Percentiles rank a stretch among this genome's conserved stretches.
phyloP scores from a whole-genome alignment of 2,888 invertebrate genomes.

The Anticlea derivata region DNA sequence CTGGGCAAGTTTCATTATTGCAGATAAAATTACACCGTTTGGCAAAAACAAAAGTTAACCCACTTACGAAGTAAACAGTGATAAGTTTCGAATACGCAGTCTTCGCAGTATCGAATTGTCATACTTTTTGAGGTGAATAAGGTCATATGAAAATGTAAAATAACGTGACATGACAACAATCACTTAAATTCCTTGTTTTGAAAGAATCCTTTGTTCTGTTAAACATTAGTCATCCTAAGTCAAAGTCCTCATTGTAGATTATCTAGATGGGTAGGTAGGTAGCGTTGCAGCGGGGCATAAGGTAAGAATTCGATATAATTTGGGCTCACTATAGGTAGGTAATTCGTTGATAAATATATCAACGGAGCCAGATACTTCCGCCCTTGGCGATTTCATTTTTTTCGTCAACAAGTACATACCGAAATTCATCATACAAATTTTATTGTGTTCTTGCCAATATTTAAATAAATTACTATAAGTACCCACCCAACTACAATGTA shows the following conservation, averaged over 20 bases:
- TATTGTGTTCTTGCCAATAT: too few relatives aligned
- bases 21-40: too few relatives aligned
- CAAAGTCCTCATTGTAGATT: constrained; percentile 36
- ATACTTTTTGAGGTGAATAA: constrained; percentile 10
- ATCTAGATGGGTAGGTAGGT: constrained; percentile 7
- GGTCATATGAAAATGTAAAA: constrained; percentile 19
- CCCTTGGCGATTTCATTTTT: too few relatives aligned
- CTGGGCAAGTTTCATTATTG: background rate
- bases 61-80: background rate
- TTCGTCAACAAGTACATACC: too few relatives aligned
- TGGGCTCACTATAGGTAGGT: background rate
- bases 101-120: constrained; percentile 6
- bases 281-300: constrained; percentile 1
- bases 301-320: background rate
- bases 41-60: too few relatives aligned
- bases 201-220: constrained; percentile 36
- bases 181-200: constrained; percentile 1
- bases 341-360: too few relatives aligned
- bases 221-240: constrained; percentile 40
- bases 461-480: too few relatives aligned
- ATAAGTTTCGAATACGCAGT: background rate
- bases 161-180: constrained; percentile 3
- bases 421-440: too few relatives aligned
- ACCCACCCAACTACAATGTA: too few relatives aligned
- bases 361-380: too few relatives aligned